phyloP scores from a whole-genome alignment of 2,797 vertebrate genomes.

The Tadarida brasiliensis region DNA sequence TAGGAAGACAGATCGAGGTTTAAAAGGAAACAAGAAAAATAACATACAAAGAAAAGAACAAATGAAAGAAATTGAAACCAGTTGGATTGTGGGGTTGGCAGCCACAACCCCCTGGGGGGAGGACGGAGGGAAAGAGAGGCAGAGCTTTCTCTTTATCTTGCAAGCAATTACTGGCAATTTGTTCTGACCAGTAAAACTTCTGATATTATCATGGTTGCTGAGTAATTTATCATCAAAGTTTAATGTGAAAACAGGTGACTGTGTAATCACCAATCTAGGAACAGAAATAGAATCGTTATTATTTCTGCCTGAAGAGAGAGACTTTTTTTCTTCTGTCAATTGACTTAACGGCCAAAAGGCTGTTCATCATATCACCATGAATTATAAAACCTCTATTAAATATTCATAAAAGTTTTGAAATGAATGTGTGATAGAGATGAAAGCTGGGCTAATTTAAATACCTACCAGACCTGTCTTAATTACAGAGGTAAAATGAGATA shows the following conservation, averaged over 20 bases:
- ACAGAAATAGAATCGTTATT: constrained; percentile 92
- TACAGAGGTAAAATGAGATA: constrained; percentile 91
- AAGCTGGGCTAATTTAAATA: constrained; percentile 92
- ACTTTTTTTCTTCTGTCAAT: constrained; percentile 88
- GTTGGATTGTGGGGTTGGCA: constrained; percentile 74
- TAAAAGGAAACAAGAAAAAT: constrained; percentile 80
- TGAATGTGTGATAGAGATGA: constrained; percentile 91
- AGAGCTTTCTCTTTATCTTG: constrained; percentile 88
- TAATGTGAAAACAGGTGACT: constrained; percentile 93
- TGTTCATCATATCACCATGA: constrained; percentile 91
- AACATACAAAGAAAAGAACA: constrained; percentile 61
- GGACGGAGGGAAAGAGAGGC: constrained; percentile 82
- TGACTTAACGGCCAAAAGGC: constrained; percentile 91
- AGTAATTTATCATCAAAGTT: constrained; percentile 93
- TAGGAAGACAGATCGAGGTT: constrained; percentile 73
- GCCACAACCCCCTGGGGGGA: constrained; percentile 77
- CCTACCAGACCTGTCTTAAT: constrained; percentile 91
- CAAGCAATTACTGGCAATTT: constrained; percentile 92
- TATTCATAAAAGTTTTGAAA: constrained; percentile 93
- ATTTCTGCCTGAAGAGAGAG: constrained; percentile 90
- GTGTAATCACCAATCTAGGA: constrained; percentile 92
- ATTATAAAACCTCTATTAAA: constrained; percentile 92
- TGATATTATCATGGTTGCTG: constrained; percentile 92
- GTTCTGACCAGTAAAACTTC: constrained; percentile 92
- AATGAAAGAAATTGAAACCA: constrained; percentile 63